These are phyloP conservation scores for Synodontis membranacea DNA, from an alignment of 2,113 vertebrate genomes.

Conservation along the genomic window DNA sequence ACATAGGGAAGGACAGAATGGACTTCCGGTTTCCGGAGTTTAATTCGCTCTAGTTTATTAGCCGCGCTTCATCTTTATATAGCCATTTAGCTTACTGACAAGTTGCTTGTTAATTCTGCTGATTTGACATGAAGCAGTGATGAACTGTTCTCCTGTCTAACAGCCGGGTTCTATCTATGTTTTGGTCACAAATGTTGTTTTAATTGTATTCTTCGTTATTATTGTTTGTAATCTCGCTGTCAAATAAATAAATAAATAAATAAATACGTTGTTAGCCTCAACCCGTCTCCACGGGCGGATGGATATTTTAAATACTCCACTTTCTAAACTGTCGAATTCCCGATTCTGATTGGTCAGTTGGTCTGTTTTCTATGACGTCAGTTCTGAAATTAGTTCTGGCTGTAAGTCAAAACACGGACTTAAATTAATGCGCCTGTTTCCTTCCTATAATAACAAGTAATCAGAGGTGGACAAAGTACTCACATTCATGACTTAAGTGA, in stretches of 20 bases:
- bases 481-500: too few species aligned
- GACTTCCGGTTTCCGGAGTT: background rate
- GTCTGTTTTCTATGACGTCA: background rate
- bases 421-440: background rate
- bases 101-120: background rate
- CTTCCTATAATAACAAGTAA: background rate
- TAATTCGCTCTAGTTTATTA: constrained; percentile 6
- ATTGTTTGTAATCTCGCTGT: background rate
- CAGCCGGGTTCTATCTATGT: background rate
- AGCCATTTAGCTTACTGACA: background rate
- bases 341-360: background rate
- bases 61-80: background rate
- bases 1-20: background rate
- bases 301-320: background rate
- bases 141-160: background rate
- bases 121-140: background rate
- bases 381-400: background rate
- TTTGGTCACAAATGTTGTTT: background rate
- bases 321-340: background rate
- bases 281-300: background rate
- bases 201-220: background rate
- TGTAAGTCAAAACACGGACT: background rate
- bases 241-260: background rate
- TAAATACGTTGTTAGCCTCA: background rate
- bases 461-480: too few species aligned